Base-by-base conservation (phyloP, 2,888 invertebrate genomes). In the Idaea straminata region DNA sequence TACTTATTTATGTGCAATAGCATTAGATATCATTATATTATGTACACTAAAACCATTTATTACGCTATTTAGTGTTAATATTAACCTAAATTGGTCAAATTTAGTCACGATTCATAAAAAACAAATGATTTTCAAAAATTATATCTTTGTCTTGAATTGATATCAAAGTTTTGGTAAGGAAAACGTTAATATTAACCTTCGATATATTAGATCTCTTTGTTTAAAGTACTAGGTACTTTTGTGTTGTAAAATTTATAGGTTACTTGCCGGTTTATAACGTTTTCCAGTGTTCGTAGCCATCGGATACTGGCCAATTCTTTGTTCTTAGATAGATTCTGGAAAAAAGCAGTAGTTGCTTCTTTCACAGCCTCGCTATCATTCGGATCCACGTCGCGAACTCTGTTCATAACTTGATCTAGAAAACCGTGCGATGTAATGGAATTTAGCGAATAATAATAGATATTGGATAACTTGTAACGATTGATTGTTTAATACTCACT, bases 341-440 rank as follows among this genome's bases (percentile, higher is more conserved):
- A 86, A 72, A 88, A 91, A 0, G 74, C 61, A 60, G 82, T 74
- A 4, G 92, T 68, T 3, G 77, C 81, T 64, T 89, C 88, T 69
- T 92, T 92, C 4, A 91, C 83, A 13, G 85, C 86, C 35, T 92
- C 91, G 66, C 83, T 86, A 69, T 92, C 83, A 66, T 84, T 88
- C 1, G 85, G 82, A 72, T 92, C 88, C 61, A 91, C 83, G 35
- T 85, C 83, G 15, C 79, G 83, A 66, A 92, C 74, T 82, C 82
- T 88, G 64, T 84, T 84, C 64, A 91, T 78, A 79, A 90, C 76
- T 79, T 86, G 84, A 76, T 80, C 92, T 92, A 80, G 62, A 88
- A 72, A 85, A 59, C 1, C 10, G 5, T 47, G 5, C 47, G 47
- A 47, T 58, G 66, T 61, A 10, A 38, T 16, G 65, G 62, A 62